phyloP scores from a whole-genome alignment of 1,140 invertebrate genomes.

The Liolophura sinensis region DNA sequence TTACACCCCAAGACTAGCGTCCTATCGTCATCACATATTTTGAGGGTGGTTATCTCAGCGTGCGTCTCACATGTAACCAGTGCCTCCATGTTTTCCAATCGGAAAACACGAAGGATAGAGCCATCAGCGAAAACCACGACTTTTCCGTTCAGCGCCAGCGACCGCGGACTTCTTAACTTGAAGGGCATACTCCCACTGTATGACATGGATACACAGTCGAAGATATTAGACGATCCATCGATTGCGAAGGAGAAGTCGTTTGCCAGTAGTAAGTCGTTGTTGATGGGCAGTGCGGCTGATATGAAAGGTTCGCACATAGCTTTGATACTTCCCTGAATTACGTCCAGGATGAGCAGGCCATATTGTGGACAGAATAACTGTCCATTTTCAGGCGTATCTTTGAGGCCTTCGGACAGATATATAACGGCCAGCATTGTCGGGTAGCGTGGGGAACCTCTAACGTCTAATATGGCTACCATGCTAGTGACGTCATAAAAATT shows the following conservation, averaged over 20 bases:
- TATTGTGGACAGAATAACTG: conserved; percentile 4
- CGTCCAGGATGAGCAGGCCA: conserved; percentile 44
- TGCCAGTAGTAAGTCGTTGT: conserved; percentile 35
- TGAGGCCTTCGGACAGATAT: conserved; percentile 16
- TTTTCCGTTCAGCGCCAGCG: conserved; percentile 33
- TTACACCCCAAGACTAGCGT: conserved; percentile 51
- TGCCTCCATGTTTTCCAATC: conserved; percentile 33
- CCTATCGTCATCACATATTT: conserved; percentile 40
- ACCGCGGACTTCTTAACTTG: conserved; percentile 19
- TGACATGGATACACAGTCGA: conserved; percentile 31
- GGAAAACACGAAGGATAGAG: conserved; percentile 28
- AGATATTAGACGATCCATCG: conserved; percentile 41
- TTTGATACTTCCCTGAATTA: conserved; percentile 36
- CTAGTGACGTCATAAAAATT: conserved; percentile 36
- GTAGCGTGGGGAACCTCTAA: conserved; percentile 33
- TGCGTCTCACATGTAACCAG: conserved; percentile 51
- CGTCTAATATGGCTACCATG: conserved; percentile 36
- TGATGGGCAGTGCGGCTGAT: conserved; percentile 16
- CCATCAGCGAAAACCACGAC: conserved; percentile 39
- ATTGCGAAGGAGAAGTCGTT: conserved; percentile 42
- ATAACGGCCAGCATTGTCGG: conserved; percentile 39
- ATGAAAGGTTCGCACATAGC: conserved; percentile 43
- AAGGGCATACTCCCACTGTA: conserved; percentile 27
- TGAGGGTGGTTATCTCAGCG: conserved; percentile 32
- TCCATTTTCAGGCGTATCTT: background rate